These are phyloP conservation scores for Palaemon carinicauda DNA, from an alignment of 1,140 invertebrate genomes.

Conservation along the genomic window DNA sequence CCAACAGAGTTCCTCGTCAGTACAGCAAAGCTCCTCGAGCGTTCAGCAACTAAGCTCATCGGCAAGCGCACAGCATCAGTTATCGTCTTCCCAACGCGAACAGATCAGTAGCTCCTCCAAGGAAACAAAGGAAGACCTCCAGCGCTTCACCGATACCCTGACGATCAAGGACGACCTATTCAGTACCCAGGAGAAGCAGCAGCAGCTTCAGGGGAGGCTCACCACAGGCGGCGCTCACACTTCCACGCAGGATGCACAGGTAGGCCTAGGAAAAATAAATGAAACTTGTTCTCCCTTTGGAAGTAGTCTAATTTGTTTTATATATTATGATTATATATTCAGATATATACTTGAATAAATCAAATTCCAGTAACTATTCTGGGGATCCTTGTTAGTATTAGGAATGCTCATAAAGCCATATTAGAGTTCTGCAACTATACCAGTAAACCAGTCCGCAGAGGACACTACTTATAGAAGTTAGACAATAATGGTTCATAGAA, in stretches of 20 bases:
- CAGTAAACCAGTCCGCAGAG: too few species aligned
- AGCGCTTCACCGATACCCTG: conserved; percentile 31
- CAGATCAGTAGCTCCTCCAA: not conserved
- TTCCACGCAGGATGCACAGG: conserved; percentile 29
- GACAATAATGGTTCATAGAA: too few species aligned
- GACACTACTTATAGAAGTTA: too few species aligned
- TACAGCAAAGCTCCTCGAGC: not conserved
- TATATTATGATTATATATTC: not conserved
- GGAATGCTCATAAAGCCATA: too few species aligned
- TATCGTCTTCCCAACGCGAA: too few species aligned
- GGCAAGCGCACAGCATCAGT: too few species aligned
- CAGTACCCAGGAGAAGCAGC: conserved; percentile 22
- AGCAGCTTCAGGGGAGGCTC: conserved; percentile 40
- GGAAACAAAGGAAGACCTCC: conserved; percentile 30
- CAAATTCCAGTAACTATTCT: too few species aligned
- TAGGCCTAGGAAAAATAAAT: not conserved
- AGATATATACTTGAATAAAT: too few species aligned
- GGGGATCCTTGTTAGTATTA: too few species aligned
- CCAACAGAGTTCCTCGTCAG: not conserved
- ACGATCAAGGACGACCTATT: conserved; percentile 41
- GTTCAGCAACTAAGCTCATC: not conserved
- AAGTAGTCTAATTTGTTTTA: not conserved
- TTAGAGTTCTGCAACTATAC: too few species aligned
- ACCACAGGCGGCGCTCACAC: conserved; percentile 19
- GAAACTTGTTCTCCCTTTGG: not conserved